These are phyloP conservation scores for Imbricaverruca yamaguchii DNA, from an alignment of 2,888 invertebrate species.

Conservation along the genomic window DNA sequence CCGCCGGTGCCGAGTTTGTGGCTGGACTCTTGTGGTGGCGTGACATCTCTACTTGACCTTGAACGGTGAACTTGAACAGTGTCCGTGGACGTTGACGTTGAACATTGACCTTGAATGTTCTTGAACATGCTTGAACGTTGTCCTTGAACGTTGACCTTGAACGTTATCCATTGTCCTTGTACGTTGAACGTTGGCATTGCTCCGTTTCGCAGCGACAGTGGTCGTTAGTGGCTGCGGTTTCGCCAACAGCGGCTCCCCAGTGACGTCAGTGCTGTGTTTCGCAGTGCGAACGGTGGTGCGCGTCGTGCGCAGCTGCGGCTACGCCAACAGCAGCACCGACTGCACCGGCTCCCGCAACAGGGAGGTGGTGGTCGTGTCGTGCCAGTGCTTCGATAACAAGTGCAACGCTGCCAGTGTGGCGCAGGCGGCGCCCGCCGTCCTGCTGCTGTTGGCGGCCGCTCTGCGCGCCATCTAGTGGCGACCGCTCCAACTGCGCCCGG, in stretches of 20 bases:
- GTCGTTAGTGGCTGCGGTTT: not conserved
- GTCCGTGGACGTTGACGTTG: no score
- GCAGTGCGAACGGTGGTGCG: not conserved
- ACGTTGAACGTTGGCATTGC: no score
- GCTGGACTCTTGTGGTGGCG: no score
- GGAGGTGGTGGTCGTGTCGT: not conserved
- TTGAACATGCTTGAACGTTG: no score
- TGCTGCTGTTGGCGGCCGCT: not conserved
- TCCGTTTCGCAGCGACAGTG: not conserved
- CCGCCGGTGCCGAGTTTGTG: no score
- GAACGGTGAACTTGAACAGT: no score
- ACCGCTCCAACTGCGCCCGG: no score
- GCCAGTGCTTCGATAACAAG: not conserved
- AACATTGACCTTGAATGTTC: no score
- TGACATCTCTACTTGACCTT: no score
- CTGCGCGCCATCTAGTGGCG: not conserved
- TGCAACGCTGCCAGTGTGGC: not conserved
- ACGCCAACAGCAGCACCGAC: not conserved
- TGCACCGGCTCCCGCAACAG: not conserved
- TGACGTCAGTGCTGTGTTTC: no score
- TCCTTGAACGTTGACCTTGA: no score
- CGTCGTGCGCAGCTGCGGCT: not conserved
- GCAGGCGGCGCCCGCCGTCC: not conserved
- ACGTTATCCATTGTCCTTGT: no score
- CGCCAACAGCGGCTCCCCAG: not conserved